A percentile compares a stretch with the other conserved stretches of the same genome.
phyloP scores from a whole-genome alignment of 23 tunicate species.

The Halocynthia roretzi region DNA sequence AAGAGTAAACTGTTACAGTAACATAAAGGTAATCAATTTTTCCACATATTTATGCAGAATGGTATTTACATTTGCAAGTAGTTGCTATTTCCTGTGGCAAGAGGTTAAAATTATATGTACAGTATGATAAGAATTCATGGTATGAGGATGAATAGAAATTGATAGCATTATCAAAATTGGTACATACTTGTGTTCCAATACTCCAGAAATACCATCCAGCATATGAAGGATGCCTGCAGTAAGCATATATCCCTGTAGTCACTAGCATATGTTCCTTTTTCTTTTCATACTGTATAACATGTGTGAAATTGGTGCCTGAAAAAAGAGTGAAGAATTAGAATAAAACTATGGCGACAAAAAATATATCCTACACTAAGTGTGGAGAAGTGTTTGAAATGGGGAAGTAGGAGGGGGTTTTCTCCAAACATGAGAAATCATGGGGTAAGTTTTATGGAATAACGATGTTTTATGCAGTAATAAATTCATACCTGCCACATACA shows the following conservation, averaged over 20 bases:
- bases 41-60: not conserved
- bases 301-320: constrained; percentile 69
- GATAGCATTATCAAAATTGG: not conserved
- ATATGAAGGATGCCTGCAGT: constrained; percentile 87
- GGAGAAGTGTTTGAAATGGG: too few relatives aligned
- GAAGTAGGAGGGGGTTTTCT: too few relatives aligned
- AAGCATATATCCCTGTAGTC: constrained; percentile 66
- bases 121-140: too few relatives aligned
- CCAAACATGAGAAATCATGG: too few relatives aligned
- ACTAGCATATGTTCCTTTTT: constrained; percentile 60
- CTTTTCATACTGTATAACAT: constrained; percentile 50
- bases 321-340: not conserved
- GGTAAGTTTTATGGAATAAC: too few relatives aligned
- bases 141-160: too few relatives aligned
- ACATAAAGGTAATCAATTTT: not conserved
- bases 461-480: too few relatives aligned
- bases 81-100: too few relatives aligned
- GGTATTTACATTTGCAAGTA: not conserved
- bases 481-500: constrained; percentile 79
- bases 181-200: constrained; percentile 67
- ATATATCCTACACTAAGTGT: not conserved
- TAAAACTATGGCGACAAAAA: not conserved
- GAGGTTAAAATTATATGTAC: too few relatives aligned
- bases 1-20: not conserved
- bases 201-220: constrained; percentile 97